phyloP scores from a whole-genome alignment of 2,113 vertebrate genomes.

The Romanogobio albipinnatus region DNA sequence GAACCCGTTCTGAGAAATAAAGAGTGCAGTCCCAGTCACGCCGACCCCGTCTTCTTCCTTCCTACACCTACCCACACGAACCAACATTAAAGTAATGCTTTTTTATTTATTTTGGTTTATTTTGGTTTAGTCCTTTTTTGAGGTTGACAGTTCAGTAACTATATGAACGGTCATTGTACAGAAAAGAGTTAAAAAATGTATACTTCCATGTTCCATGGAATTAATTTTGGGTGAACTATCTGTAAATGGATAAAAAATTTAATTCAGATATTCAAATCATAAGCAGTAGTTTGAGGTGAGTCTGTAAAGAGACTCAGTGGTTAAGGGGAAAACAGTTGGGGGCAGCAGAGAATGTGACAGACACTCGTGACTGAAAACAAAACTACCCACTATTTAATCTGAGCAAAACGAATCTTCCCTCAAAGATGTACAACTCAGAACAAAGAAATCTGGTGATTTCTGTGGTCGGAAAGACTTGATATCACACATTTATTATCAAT shows the following conservation, averaged over 20 bases:
- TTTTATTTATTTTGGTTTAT: no score
- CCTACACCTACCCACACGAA: no score
- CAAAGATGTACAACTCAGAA: conserved; percentile 11
- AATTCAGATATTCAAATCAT: neutral
- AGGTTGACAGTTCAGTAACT: neutral
- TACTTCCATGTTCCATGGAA: neutral
- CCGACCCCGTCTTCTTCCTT: no score
- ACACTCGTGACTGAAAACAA: conserved; percentile 35
- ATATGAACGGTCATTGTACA: neutral
- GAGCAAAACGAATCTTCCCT: conserved; percentile 33
- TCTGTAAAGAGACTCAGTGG: neutral
- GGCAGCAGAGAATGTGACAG: neutral
- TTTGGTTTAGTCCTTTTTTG: neutral
- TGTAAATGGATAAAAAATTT: neutral
- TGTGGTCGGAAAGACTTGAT: conserved; percentile 31
- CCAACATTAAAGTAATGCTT: no score
- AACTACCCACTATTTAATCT: conserved; percentile 3
- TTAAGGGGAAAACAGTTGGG: neutral
- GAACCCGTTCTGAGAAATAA: no score
- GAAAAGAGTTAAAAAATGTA: neutral
- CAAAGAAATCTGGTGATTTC: conserved; percentile 32
- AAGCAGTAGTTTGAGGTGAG: neutral
- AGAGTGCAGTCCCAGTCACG: no score
- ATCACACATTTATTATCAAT: conserved; percentile 2
- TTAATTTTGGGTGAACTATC: neutral